Conservation (phyloP, 2,113 vertebrate species). For the Edolisoma coerulescens region DNA sequence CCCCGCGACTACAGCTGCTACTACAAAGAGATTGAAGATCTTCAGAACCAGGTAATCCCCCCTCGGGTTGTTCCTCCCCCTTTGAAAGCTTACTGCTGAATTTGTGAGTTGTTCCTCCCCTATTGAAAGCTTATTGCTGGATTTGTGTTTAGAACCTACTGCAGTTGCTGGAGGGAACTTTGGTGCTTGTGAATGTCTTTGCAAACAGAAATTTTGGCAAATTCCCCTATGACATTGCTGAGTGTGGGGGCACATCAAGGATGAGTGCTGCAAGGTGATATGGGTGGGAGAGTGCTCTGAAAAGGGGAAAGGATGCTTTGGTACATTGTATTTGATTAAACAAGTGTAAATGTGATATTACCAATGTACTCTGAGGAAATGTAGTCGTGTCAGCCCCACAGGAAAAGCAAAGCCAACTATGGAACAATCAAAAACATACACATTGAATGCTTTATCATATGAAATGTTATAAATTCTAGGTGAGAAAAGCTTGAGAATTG, state of each 20-base stretch:
- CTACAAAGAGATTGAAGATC: conserved; percentile 63
- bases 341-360: not conserved
- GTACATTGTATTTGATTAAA: fast-evolving
- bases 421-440: not conserved
- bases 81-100: not conserved
- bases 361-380: not conserved
- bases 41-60: conserved; percentile 64
- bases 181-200: not conserved
- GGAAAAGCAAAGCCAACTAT: not conserved
- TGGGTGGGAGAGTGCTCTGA: not conserved
- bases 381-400: not conserved
- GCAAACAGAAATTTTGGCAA: not conserved
- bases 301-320: not conserved
- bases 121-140: not conserved
- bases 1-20: conserved; percentile 63
- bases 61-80: not conserved
- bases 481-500: not conserved
- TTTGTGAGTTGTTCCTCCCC: not conserved
- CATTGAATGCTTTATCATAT: not conserved
- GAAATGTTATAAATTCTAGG: not conserved
- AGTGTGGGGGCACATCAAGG: not conserved
- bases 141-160: not conserved
- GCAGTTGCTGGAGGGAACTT: not conserved
- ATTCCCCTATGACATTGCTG: fast-evolving
- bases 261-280: not conserved